Conservation (phyloP, 2,113 vertebrate species). For the Pseudopipra pipra region DNA sequence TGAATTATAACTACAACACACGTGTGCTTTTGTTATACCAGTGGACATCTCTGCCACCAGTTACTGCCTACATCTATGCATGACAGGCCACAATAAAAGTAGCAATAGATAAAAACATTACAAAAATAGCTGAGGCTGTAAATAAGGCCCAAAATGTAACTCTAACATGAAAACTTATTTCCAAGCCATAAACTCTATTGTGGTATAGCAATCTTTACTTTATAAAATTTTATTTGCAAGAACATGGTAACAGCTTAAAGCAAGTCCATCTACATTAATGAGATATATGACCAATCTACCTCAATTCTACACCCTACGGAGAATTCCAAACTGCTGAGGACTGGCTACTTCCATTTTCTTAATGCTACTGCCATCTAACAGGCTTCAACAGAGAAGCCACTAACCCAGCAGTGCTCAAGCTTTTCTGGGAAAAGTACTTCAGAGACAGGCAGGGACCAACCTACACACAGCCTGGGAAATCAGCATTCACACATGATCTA, state of each 20-base stretch:
- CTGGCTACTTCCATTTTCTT: not conserved
- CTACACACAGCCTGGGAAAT: not conserved
- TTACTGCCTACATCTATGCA: not conserved
- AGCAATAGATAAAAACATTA: not conserved
- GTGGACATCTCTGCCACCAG: not conserved
- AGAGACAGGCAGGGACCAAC: constrained; percentile 10
- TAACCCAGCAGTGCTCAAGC: not conserved
- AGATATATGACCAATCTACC: not conserved
- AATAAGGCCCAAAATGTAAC: not conserved
- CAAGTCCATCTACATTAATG: not conserved
- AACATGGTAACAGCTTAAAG: not conserved
- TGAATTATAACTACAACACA: not conserved
- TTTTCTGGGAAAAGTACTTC: not conserved
- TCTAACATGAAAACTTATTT: not conserved
- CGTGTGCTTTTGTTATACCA: not conserved
- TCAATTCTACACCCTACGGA: not conserved
- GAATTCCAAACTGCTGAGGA: not conserved
- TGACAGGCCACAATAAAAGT: not conserved
- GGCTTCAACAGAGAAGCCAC: not conserved
- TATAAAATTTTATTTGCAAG: not conserved
- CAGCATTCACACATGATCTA: not conserved
- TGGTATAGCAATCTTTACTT: not conserved
- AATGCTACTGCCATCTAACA: constrained; percentile 23
- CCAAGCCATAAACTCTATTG: not conserved
- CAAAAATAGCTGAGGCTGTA: not conserved